Base-by-base conservation (phyloP, 2,888 invertebrate species). In the Eumacrocentrus americanus region DNA sequence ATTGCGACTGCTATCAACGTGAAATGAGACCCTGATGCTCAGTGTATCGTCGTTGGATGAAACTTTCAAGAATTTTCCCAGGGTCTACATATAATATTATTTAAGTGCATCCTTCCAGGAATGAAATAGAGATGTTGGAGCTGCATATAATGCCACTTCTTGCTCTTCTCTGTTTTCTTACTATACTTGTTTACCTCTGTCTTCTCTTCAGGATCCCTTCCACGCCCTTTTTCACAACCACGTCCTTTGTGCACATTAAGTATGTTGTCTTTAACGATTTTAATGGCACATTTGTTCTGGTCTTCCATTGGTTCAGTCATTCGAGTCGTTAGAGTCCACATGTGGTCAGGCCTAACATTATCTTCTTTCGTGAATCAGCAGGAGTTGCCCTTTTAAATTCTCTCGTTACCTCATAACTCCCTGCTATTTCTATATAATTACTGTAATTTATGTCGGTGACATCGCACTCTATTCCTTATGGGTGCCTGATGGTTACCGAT, bases 131-230 rank as follows among this genome's bases (percentile, higher is more conserved):
- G n/a, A n/a, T n/a, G 1, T 44, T 54, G 29, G 23, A 54, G 29
- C 9, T 7, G 38, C 16, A 34, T 16, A 22, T 46, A 46, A 57
- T 63, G 69, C 68, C 69, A 75, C 75, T 72, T 73, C 70, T 69
- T 72, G 46, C 14, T 18, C 47, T 18, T 55, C 54, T 70, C 65
- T 75, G 67, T 59, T 71, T 61, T 65, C 73, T 75, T 74, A 72
- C 66, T 72, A 67, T 65, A 62, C 67, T 72, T 74, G 74, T 73
- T 75, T 74, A 75, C 72, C 62, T 61, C 65, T 67, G 70, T 67
- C 66, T 68, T 72, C 70, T 68, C 70, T 70, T 66, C 64, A 61
- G 64, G 55, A 65, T 68, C 64, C 60, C 65, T 66, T 69, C 60
- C 53, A 62, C 63, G 66, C 63, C 60, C 52, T 67, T 60, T 44